Evolutionary conservation across 1,140 invertebrate genomes (phyloP), one percentile per base, ranked within the genome.

Genomic region (Leguminivora glycinivorella): DNA sequence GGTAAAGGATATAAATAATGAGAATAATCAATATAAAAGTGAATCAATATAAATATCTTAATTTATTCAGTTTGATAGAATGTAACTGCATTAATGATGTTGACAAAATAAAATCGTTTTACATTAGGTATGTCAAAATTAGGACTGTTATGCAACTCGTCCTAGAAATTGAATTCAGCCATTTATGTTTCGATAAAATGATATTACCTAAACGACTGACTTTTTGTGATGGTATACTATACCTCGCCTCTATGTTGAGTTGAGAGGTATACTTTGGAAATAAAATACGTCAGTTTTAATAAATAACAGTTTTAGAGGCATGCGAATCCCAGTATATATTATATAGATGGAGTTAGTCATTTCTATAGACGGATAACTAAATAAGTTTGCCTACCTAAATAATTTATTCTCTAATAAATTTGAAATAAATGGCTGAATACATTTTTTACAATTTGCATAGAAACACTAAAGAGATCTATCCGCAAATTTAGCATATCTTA

Each of bases 1-100:
- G 22, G 10, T 26, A 12, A 29, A 10, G 58, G 14, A 67, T 68
- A 22, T 17, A 68, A n/a, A 26, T 43, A 22, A 47, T 40, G 17
- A 68, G n/a, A 68, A 43, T 68, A 67, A 24, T 67, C 19, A 19
- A 40, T 67, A 26, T 31, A 71, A 73, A 70, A 17, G 10, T 82
- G 75, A 52, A 52, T 52, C 47, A 52, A 78, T 84, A 84, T 83
- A 87, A 85, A 87, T 84, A 86, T 81, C 74, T 76, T 82, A 85
- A 76, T 87, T 87, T 88, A 88, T 90, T 88, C 85, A 78, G 79
- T 90, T 88, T 79, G 81, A 88, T 84, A 86, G 79, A 87, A 88
- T 90, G 83, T 88, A 83, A 81, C 85, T 82, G 84, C 84, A 87
- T 83, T 83, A 84, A 84, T 87, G 78, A 86, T 75, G 76, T 76